Base-by-base conservation (phyloP, 1,140 invertebrate genomes). In the Brachionus calyciflorus region DNA sequence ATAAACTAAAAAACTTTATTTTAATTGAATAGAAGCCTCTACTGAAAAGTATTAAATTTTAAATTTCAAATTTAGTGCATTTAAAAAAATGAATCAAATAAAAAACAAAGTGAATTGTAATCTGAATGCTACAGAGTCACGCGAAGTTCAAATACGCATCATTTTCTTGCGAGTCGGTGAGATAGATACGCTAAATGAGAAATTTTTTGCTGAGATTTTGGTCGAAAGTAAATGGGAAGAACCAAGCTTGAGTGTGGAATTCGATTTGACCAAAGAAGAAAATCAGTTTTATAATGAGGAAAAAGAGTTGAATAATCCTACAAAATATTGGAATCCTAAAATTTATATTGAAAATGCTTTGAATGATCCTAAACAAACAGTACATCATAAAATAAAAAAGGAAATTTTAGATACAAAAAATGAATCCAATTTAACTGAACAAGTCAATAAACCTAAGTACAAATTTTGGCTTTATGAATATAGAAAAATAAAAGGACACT, bases 141-240 rank as follows among this genome's bases (percentile, higher is more conserved):
- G 26, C 30, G 24, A 48, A 33, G n/a, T 69, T 12, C 14, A 69
- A n/a, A 49, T 30, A 1, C 26, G 75, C 10, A 46, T 78, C 1
- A 68, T 69, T 14, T 79, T 79, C 44, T 33, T 79, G n/a, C 75
- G 77, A 65, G 60, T 79, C 14, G 78, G 78, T 33, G 78, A 79
- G 41, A 77, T 79, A 53, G 70, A 79, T 21, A 78, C 79, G 24
- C 37, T 79, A 37, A 77, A 78, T 46, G 79, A 79, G 14, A 69
- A 60, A 28, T 79, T 68, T 73, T 46, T 77, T 41, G 78, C 79
- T 4, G 78, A 79, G 63, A 70, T 78, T 28, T 57, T 78, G 19
- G 28, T 78, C 6, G 57, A 77, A 69, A 48, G 48, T 44, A 44
- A 46, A 44, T 78, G 78, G 78, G 33, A 53, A 40, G 78, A 78